Percentiles rank a stretch among this genome's conserved stretches.
Conservation (phyloP, 2,797 vertebrate species). For the Pipistrellus nathusii region DNA sequence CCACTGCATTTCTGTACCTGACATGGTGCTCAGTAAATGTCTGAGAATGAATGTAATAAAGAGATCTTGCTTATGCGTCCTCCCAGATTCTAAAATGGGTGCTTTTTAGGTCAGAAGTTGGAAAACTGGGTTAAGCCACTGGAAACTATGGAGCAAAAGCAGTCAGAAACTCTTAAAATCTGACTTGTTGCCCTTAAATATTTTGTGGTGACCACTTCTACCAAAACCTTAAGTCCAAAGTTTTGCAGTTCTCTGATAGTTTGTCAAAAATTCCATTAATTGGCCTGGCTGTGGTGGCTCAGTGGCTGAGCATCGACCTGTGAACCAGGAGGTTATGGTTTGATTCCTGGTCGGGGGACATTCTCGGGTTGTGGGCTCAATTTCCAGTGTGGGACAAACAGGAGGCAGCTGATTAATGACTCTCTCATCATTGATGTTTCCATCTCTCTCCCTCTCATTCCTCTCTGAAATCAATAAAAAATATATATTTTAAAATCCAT, state of each 20-base stretch:
- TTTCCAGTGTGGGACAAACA: too few relatives aligned
- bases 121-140: slow-evolving; percentile 10
- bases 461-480: too few relatives aligned
- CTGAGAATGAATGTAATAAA: slow-evolving; percentile 18
- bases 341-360: too few relatives aligned
- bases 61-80: background rate
- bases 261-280: slow-evolving; percentile 41
- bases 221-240: background rate
- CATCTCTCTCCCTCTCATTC: too few relatives aligned
- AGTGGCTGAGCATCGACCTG: too few relatives aligned
- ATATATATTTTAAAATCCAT: background rate
- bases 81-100: slow-evolving; percentile 11
- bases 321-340: too few relatives aligned
- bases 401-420: too few relatives aligned
- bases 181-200: slow-evolving; percentile 11
- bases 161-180: slow-evolving; percentile 32
- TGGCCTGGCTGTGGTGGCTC: background rate
- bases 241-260: slow-evolving; percentile 15
- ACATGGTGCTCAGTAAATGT: background rate
- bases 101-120: slow-evolving; percentile 19
- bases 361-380: too few relatives aligned
- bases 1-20: background rate
- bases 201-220: background rate
- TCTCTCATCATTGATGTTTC: too few relatives aligned
- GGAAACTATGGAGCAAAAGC: background rate